Base-by-base conservation (phyloP, 2,888 invertebrate species). In the Pristionchus maxplancki region DNA sequence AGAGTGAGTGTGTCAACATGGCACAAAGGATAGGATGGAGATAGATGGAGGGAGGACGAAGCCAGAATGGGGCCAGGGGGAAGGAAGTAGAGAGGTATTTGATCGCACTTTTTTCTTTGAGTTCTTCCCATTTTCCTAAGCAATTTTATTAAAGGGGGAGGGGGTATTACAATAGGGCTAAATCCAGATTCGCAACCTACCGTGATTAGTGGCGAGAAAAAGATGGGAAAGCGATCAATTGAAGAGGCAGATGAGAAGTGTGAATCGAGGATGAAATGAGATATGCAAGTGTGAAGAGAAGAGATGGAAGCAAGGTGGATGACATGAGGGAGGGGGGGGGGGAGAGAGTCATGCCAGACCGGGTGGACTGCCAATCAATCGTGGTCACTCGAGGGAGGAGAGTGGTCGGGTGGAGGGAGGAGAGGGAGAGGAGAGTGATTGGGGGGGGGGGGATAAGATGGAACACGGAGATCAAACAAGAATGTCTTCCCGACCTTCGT, bases 1-100 rank as follows among this genome's bases (percentile, higher is more conserved):
- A 74, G 74, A 74, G 74, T 74, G 74, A 74, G 74, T 74, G 74
- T 82, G 53, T 82, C 82, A 48, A 82, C 50, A 48, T 40, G 74
- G 40, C 74, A 74, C 74, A 74, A 74, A 40, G 74, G 74, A 40
- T n/a, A 64, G 50, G 64, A 64, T 74, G 40, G 74, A 74, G 40
- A n/a, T 37, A 44, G 74, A 74, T 40, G 74, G 74, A 74, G 74
- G 40, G 40, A n/a, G 40, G 40, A 6, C 34, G 74, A 74, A 37
- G 74, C 40, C 40, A 74, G 40, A 28, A 37, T 74, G 40, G 74
- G 48, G n/a, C 31, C 2, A 62, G 37, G 24, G 58, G 44, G 58
- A 53, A 34, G 50, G 58, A 83, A 58, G 28, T 8, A 40, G 62
- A 84, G n/a, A 58, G 28, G 62, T 34, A 28, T 40, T 0, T 20